Percentiles rank a stretch among this genome's conserved stretches.
phyloP scores from a whole-genome alignment of 2,888 invertebrate species.

The Coelopa pilipes region DNA sequence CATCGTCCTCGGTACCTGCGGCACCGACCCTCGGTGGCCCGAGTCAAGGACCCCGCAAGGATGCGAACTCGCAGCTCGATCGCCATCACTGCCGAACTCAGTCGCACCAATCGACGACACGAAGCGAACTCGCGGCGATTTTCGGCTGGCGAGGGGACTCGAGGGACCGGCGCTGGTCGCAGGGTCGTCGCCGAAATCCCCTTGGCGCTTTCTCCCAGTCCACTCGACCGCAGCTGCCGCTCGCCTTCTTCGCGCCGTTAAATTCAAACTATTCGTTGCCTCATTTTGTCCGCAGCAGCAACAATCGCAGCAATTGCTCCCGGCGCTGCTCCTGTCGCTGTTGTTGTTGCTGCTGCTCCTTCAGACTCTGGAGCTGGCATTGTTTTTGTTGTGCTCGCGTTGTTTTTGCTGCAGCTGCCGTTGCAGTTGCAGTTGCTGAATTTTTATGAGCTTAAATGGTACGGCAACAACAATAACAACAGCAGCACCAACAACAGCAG shows the following conservation, averaged over 20 bases:
- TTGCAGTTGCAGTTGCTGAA: slow-evolving; percentile 21
- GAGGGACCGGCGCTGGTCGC: too few relatives aligned
- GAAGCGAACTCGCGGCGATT: too few relatives aligned
- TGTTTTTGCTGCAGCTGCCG: background rate
- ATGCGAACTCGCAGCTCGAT: too few relatives aligned
- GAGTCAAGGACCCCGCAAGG: too few relatives aligned
- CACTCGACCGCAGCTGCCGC: slow-evolving; percentile 19
- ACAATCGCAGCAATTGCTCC: background rate
- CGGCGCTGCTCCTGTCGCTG: background rate
- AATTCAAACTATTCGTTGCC: slow-evolving; percentile 28
- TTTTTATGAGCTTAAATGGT: slow-evolving; percentile 39
- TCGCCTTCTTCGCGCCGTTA: slow-evolving; percentile 10
- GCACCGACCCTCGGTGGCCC: too few relatives aligned
- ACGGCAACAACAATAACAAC: slow-evolving; percentile 8
- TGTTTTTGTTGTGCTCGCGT: background rate
- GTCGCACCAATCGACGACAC: too few relatives aligned
- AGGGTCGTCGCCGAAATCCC: too few relatives aligned
- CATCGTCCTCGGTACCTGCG: too few relatives aligned
- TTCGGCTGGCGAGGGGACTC: too few relatives aligned
- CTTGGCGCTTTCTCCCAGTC: background rate
- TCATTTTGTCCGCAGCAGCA: slow-evolving; percentile 24
- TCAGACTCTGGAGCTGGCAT: too few relatives aligned
- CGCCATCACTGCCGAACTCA: too few relatives aligned
- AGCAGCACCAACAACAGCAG: slow-evolving; percentile 5
- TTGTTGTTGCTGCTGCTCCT: background rate